Evolutionary conservation across 1,140 invertebrate species (phyloP), one percentile per base, ranked within the genome.

Genomic region (Megalopta genalis): DNA sequence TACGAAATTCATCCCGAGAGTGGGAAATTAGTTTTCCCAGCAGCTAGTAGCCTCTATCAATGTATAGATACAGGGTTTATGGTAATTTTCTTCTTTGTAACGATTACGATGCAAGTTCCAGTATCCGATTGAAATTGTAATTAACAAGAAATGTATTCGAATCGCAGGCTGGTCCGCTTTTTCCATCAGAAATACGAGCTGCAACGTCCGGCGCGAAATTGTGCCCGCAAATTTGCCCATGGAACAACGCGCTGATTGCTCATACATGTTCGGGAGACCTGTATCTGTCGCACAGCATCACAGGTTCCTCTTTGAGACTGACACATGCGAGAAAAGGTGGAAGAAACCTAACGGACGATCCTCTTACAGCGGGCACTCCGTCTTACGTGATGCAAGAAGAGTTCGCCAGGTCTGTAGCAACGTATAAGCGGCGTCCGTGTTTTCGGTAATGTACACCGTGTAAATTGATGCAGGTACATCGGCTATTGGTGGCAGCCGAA

Each of bases 311-410:
- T 63, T 93, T 95, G 88, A 92, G 97, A 85, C 93, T 99, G 8
- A 99, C 98, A 8, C 97, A 96, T 91, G 96, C 97, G 0, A 96
- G 96, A 85, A 96, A 96, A 93, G 97, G 97, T 85, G 93, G 95
- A 65, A 92, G 92, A 86, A 95, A 94, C 86, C 93, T 98, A 81
- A 93, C 95, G 1, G 96, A 98, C 85, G 97, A 99, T 93, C 97
- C 97, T 1, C 89, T 97, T 0, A 97, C 96, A 88, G 97, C 98
- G 4, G 99, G 98, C 1, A 96, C 98, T 42, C 98, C 99, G 0
- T 98, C 98, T 12, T 99, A 99, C 93, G 98, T 99, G 0, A 98
- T 99, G 92, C 98, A 99, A 93, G 99, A 99, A 94, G 99, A 99
- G 93, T 99, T 99, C 93, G 97, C 96, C 16, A 90, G 92, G 91